A percentile compares a stretch with the other conserved stretches of the same genome.
phyloP scores from a whole-genome alignment of 2,113 vertebrate genomes.

The Ctenomys sociabilis region DNA sequence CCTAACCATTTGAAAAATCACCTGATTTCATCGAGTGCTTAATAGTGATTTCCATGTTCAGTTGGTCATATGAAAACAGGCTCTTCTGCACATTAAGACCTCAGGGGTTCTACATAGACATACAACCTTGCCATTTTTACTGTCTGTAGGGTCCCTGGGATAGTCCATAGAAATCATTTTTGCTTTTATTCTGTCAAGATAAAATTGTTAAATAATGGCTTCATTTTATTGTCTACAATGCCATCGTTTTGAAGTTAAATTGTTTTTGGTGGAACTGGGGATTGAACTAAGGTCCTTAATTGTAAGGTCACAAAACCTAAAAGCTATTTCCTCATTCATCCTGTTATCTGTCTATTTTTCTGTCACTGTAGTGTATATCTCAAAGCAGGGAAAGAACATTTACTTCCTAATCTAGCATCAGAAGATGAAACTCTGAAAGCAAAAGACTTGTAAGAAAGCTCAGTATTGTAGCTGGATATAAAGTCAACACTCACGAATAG shows the following conservation, averaged over 20 bases:
- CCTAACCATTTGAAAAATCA: neutral
- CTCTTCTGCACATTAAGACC: neutral
- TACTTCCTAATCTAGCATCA: neutral
- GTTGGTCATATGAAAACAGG: neutral
- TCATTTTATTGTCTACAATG: neutral
- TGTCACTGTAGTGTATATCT: neutral
- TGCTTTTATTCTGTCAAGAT: neutral
- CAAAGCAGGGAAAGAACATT: fast-evolving
- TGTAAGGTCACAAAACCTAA: neutral
- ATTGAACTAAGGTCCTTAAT: no score
- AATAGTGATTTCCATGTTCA: neutral
- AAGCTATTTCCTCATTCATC: neutral
- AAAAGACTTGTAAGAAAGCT: no score
- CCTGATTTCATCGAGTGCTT: neutral
- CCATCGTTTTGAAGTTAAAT: neutral
- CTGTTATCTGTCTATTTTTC: neutral
- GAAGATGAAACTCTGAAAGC: no score
- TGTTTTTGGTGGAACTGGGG: no score
- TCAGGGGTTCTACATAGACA: neutral
- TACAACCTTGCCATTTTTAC: neutral
- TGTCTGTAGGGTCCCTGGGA: neutral
- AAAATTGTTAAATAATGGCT: neutral
- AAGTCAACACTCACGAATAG: no score
- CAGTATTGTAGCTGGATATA: no score
- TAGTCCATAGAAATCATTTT: neutral